These are phyloP conservation scores for Muscina levida DNA, from an alignment of 2,888 invertebrate species.

Conservation along the genomic window DNA sequence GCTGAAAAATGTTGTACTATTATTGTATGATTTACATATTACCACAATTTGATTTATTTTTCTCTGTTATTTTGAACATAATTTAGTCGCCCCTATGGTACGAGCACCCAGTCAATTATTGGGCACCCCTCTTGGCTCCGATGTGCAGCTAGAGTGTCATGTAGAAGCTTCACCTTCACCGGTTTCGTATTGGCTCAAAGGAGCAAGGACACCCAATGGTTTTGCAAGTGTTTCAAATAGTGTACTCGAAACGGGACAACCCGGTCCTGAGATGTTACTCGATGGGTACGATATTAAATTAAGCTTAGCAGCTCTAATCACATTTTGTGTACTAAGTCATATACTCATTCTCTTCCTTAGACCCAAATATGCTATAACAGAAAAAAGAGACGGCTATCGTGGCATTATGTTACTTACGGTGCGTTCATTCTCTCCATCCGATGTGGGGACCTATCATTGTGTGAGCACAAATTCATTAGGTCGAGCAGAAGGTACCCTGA, in stretches of 20 bases:
- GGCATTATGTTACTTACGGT: slow-evolving; percentile 79
- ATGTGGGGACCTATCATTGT: slow-evolving; percentile 89
- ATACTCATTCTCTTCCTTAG: slow-evolving; percentile 67
- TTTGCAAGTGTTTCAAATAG: slow-evolving; percentile 74
- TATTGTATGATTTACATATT: too few relatives aligned
- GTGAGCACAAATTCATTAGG: slow-evolving; percentile 86
- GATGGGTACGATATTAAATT: slow-evolving; percentile 83
- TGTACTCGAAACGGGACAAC: slow-evolving; percentile 77
- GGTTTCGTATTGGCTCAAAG: slow-evolving; percentile 80
- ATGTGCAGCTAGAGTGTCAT: slow-evolving; percentile 92
- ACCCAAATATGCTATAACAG: slow-evolving; percentile 80
- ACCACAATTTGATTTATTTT: too few relatives aligned
- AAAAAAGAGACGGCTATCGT: slow-evolving; percentile 79
- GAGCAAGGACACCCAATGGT: slow-evolving; percentile 77
- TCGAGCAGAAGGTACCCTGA: slow-evolving; percentile 84
- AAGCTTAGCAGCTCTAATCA: too few relatives aligned
- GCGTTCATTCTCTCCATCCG: slow-evolving; percentile 81
- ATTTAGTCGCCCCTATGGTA: slow-evolving; percentile 91
- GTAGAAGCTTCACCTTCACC: slow-evolving; percentile 90
- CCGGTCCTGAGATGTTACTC: slow-evolving; percentile 86
- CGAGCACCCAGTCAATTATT: slow-evolving; percentile 93
- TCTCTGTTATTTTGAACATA: background rate
- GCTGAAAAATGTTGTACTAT: too few relatives aligned
- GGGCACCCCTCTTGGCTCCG: slow-evolving; percentile 91
- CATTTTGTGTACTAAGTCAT: too few relatives aligned